These are phyloP conservation scores for Agrochola lota DNA, from an alignment of 2,888 invertebrate genomes.

Conservation along the genomic window DNA sequence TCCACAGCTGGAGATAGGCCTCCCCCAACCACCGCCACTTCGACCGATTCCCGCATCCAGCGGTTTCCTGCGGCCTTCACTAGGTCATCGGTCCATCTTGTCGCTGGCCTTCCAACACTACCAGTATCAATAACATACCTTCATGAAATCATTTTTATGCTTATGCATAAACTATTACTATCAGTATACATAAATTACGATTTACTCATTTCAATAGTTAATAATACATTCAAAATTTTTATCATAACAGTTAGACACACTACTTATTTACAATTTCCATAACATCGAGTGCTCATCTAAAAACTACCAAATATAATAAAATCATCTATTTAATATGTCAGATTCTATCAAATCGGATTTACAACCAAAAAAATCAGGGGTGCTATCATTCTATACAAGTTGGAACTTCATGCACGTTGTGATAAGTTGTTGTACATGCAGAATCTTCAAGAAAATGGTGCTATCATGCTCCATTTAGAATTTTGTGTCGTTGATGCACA, in stretches of 20 bases:
- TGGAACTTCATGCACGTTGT: conserved; percentile 50
- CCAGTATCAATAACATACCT: conserved; percentile 19
- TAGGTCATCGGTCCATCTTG: too few relatives aligned
- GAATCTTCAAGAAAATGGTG: conserved; percentile 56
- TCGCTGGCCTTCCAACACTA: too few relatives aligned
- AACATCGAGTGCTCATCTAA: conserved; percentile 42
- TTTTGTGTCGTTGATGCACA: conserved; percentile 88
- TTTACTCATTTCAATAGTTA: conserved; percentile 10
- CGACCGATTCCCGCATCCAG: too few relatives aligned
- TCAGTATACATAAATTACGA: conserved; percentile 34
- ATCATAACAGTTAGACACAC: conserved; percentile 15
- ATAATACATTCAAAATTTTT: neutral
- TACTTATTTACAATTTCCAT: conserved; percentile 46
- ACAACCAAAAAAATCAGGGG: conserved; percentile 47
- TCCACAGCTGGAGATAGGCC: too few relatives aligned
- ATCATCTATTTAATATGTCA: neutral
- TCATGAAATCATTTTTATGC: conserved; percentile 6
- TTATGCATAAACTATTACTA: neutral
- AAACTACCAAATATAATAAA: conserved; percentile 31
- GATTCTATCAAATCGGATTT: conserved; percentile 17
- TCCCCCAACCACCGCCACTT: too few relatives aligned
- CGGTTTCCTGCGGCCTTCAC: too few relatives aligned
- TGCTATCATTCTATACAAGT: conserved; percentile 50
- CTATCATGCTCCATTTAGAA: conserved; percentile 81
- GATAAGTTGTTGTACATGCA: conserved; percentile 63